Conservation (phyloP, 2,797 vertebrate species). For the Neosalanx taihuensis region DNA sequence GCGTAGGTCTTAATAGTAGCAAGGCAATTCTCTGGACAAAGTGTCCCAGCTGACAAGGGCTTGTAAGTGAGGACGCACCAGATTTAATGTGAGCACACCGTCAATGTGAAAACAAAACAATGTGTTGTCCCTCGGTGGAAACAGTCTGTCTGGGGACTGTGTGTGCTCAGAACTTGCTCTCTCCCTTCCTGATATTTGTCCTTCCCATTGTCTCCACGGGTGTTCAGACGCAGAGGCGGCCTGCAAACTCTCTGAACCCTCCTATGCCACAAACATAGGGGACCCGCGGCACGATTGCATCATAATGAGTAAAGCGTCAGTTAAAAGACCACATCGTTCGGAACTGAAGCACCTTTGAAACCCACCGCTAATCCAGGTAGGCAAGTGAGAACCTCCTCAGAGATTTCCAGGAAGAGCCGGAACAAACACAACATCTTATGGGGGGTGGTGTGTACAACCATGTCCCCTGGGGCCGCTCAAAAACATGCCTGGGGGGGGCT, state of each 20-base stretch:
- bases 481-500: too few species aligned
- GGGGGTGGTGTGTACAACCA: too few species aligned
- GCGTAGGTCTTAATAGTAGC: neutral
- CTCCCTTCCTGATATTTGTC: conserved; percentile 5
- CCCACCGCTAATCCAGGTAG: too few species aligned
- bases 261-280: neutral
- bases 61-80: neutral
- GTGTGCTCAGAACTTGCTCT: neutral
- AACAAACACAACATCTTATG: too few species aligned
- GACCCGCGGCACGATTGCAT: conserved; percentile 8
- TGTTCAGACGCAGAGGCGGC: neutral
- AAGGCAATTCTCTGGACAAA: neutral
- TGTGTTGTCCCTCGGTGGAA: neutral
- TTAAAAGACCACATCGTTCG: neutral
- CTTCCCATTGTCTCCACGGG: conserved; percentile 3
- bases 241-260: neutral
- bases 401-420: neutral
- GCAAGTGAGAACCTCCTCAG: neutral
- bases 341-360: too few species aligned
- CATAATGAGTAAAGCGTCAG: neutral
- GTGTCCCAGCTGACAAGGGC: neutral
- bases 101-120: neutral
- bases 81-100: neutral
- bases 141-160: neutral
- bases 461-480: too few species aligned